Percentiles rank a stretch among this genome's conserved stretches.
These are phyloP conservation scores for Scophthalmus maximus DNA, from an alignment of 2,113 vertebrate species.

Conservation along the genomic window DNA sequence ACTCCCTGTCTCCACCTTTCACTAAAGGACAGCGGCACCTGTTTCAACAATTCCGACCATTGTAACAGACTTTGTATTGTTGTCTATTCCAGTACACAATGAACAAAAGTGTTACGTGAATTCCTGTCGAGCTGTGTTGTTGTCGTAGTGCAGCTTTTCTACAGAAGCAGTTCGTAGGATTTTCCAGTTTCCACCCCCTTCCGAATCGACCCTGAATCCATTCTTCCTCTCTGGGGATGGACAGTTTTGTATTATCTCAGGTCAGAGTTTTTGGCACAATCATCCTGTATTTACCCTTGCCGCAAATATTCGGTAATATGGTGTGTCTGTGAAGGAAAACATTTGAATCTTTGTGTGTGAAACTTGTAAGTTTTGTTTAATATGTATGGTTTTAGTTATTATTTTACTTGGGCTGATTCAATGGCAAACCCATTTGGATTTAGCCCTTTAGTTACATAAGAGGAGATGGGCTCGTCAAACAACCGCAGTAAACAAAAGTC, in stretches of 20 bases:
- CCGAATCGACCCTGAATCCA: too few relatives aligned
- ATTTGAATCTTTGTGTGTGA: too few relatives aligned
- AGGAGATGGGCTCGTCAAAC: too few relatives aligned
- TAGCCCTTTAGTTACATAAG: too few relatives aligned
- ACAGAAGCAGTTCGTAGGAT: neutral
- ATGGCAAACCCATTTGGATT: too few relatives aligned
- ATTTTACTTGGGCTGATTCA: too few relatives aligned
- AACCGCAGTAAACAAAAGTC: neutral
- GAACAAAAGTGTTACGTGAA: neutral
- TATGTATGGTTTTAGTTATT: too few relatives aligned
- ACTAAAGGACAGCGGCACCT: neutral
- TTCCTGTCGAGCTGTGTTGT: too few relatives aligned
- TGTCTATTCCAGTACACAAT: neutral
- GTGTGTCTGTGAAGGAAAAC: neutral
- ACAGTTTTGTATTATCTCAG: neutral
- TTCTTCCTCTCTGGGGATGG: too few relatives aligned
- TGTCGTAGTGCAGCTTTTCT: neutral
- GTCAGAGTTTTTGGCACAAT: neutral
- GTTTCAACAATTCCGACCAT: constrained; percentile 27
- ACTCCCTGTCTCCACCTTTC: constrained; percentile 18
- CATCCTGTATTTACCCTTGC: too few relatives aligned
- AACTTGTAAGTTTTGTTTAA: too few relatives aligned
- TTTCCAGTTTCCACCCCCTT: neutral
- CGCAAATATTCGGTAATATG: neutral
- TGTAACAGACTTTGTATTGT: neutral